Percentiles rank a stretch among this genome's conserved stretches.
These are phyloP conservation scores for Tholera decimalis DNA, from an alignment of 2,888 invertebrate species.

Conservation along the genomic window DNA sequence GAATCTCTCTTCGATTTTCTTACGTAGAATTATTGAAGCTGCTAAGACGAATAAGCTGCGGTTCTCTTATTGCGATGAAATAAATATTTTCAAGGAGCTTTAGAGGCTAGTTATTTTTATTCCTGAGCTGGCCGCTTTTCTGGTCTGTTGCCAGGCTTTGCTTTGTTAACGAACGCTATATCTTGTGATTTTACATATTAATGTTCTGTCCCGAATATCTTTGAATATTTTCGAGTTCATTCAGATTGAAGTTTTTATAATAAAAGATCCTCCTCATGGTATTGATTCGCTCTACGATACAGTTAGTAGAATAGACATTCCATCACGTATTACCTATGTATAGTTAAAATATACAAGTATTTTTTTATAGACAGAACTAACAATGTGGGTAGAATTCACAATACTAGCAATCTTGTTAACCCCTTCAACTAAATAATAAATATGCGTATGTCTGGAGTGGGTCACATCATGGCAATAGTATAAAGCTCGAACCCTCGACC, in stretches of 20 bases:
- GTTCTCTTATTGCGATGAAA: slow-evolving; percentile 17
- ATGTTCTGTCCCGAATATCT: not conserved
- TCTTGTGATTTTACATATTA: not conserved
- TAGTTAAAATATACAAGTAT: too few relatives aligned
- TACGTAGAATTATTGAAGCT: slow-evolving; percentile 18
- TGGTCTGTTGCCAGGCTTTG: slow-evolving; percentile 20
- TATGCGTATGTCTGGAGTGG: too few relatives aligned
- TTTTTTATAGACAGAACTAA: too few relatives aligned
- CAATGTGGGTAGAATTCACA: too few relatives aligned
- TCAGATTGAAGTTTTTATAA: not conserved
- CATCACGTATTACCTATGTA: too few relatives aligned
- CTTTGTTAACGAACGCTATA: not conserved
- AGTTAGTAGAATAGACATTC: too few relatives aligned
- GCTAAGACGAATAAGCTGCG: slow-evolving; percentile 27
- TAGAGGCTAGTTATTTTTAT: slow-evolving; percentile 12
- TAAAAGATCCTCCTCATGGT: not conserved
- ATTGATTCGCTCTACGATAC: not conserved
- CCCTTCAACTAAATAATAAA: too few relatives aligned
- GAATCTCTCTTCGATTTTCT: slow-evolving; percentile 7
- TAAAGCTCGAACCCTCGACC: too few relatives aligned
- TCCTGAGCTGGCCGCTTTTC: slow-evolving; percentile 10
- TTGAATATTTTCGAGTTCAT: not conserved
- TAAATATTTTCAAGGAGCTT: slow-evolving; percentile 36
- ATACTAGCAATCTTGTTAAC: too few relatives aligned
- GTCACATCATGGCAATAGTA: too few relatives aligned